Base-by-base conservation (phyloP, 2,888 invertebrate genomes). In the Drosophila stalkeri region DNA sequence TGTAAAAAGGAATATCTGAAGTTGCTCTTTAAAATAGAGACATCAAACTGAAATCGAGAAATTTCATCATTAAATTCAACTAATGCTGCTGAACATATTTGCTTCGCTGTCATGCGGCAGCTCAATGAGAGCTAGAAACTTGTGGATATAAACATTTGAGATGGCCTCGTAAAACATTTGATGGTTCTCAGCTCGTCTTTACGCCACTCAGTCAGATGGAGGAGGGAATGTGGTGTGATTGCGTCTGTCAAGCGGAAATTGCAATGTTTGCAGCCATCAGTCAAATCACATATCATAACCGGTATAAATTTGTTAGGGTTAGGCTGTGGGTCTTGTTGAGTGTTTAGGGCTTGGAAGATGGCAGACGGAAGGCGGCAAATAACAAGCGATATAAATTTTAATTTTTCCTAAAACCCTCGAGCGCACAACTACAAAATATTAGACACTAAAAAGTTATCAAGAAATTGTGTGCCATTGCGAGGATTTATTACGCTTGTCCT, bases 401-500 rank as follows among this genome's bases (percentile, higher is more conserved):
- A 79, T 81, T 80, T 81, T 59, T 72, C 62, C 62, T 47, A 57
- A 74, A 54, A 12, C 69, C 72, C 61, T 56, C 55, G 31, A 57
- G 67, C 56, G 43, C 9, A 46, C 54, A 73, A 69, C 78, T 77
- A 70, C 78, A 70, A 65, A 70, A 77, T 74, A 78, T 81, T 72
- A 69, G 81, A 72, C 82, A 85, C 88, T 81, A 77, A 82, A 84
- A 89, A 75, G 86, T 80, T 87, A 89, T 85, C 88, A 89, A 75
- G 89, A 80, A 75, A 82, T 72, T 85, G 87, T 81, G 78, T 85
- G 85, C 85, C 85, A 86, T 87, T 89, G 87, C 84, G 74, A 67
- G 90, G 89, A 87, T 87, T 89, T 89, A 90, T 87, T 87, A 73
- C 77, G 77, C 80, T 84, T 86, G 90, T 87, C 90, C 85, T 72